A percentile compares a stretch with the other conserved stretches of the same genome.
phyloP scores from a whole-genome alignment of 53 echinoderm and acorn worm genomes.

The Patiria pectinifera region DNA sequence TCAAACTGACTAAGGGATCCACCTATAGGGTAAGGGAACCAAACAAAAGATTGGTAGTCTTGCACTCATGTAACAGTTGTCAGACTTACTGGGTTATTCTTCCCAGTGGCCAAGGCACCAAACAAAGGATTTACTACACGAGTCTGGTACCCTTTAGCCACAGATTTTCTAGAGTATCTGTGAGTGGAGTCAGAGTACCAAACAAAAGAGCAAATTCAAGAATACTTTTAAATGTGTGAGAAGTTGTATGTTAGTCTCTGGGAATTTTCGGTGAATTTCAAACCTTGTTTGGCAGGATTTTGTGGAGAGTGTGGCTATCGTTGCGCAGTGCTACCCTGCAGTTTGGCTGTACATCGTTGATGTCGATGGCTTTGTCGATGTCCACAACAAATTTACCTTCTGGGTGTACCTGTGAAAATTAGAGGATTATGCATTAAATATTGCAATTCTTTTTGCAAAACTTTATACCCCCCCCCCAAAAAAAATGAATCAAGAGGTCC shows the following conservation, averaged over 20 bases:
- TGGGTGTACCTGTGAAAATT: slow-evolving; percentile 84
- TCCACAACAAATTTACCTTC: slow-evolving; percentile 99
- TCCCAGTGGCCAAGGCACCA: too few species aligned
- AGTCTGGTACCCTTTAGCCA: too few species aligned
- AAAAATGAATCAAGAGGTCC: neutral
- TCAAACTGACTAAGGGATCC: slow-evolving; percentile 96
- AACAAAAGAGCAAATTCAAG: neutral
- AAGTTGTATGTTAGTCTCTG: neutral
- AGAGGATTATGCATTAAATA: neutral
- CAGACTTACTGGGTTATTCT: too few species aligned
- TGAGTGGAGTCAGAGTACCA: neutral
- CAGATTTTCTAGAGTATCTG: neutral
- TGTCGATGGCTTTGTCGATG: slow-evolving; percentile 97
- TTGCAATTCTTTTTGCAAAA: neutral
- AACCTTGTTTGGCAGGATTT: slow-evolving; percentile 99
- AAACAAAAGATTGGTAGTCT: neutral
- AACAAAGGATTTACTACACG: too few species aligned
- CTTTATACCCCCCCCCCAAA: neutral
- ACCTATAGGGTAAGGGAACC: slow-evolving; percentile 67
- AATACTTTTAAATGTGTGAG: neutral
- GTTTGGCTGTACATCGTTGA: slow-evolving; percentile 94
- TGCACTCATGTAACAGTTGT: too few species aligned
- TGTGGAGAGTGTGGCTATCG: slow-evolving; percentile 98
- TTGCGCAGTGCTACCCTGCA: slow-evolving; percentile 96
- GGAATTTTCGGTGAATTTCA: neutral